phyloP scores from a whole-genome alignment of 1,140 invertebrate genomes.

The Saccostrea cuccullata region DNA sequence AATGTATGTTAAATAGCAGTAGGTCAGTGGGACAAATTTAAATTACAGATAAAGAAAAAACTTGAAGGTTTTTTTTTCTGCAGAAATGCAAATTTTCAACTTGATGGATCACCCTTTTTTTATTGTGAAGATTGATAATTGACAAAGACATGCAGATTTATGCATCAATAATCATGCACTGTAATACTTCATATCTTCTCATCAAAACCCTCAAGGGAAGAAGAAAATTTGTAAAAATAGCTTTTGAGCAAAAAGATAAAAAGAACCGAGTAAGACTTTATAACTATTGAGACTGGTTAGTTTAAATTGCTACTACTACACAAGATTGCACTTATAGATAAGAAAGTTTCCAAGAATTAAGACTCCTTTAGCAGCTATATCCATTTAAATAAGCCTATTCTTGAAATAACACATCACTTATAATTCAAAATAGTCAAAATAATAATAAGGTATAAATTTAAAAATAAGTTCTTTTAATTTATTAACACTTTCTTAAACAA shows the following conservation, averaged over 20 bases:
- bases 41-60: neutral
- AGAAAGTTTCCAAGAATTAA: no score
- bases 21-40: slow-evolving; percentile 18
- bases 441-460: no score
- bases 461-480: neutral
- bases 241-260: neutral
- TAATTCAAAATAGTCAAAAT: no score
- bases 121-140: neutral
- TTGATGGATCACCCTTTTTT: neutral
- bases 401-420: no score
- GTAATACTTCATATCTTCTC: neutral
- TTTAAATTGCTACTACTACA: no score
- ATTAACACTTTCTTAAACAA: neutral
- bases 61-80: neutral
- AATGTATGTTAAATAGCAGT: neutral
- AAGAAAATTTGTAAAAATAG: neutral
- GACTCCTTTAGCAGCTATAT: no score
- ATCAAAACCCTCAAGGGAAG: neutral
- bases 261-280: neutral
- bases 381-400: no score
- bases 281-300: no score
- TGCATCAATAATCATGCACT: slow-evolving; percentile 1
- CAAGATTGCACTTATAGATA: no score
- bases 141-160: slow-evolving; percentile 18
- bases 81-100: neutral